Conservation (phyloP, 2,888 invertebrate genomes). For the Philopedon plagiatum region DNA sequence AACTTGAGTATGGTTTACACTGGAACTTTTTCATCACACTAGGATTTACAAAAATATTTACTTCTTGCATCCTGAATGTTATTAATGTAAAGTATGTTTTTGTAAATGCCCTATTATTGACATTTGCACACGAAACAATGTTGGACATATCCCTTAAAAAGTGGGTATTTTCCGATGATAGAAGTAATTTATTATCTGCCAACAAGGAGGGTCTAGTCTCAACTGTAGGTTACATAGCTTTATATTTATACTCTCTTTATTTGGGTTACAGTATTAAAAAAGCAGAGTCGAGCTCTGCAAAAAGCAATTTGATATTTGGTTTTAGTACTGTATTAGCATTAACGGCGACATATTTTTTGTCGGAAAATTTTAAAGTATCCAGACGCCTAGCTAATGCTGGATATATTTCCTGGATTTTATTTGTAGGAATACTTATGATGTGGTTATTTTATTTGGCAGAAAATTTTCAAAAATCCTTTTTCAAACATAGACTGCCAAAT, state of each 20-base stretch:
- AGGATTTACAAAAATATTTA: conserved; percentile 84
- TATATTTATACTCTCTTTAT: conserved; percentile 84
- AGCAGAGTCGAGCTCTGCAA: conserved; percentile 24
- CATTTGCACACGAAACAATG: conserved; percentile 77
- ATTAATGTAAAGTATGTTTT: conserved; percentile 72
- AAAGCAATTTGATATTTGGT: conserved; percentile 30
- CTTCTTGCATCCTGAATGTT: conserved; percentile 74
- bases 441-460: conserved; percentile 73
- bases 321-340: conserved; percentile 35
- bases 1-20: conserved; percentile 95
- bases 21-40: conserved; percentile 99
- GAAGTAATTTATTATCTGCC: conserved; percentile 79
- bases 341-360: conserved; percentile 66
- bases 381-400: conserved; percentile 87
- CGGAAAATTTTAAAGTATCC: conserved; percentile 75
- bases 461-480: conserved; percentile 64
- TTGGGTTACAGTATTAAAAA: conserved; percentile 72
- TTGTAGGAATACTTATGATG: conserved; percentile 74
- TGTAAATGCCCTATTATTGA: conserved; percentile 71
- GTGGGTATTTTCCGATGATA: conserved; percentile 77
- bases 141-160: conserved; percentile 75
- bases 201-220: conserved; percentile 95
- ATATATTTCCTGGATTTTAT: conserved; percentile 84
- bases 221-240: conserved; percentile 84
- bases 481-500: conserved; percentile 50